These are phyloP conservation scores for Dicrostonyx torquatus DNA, from an alignment of 2,797 vertebrate genomes.

Conservation along the genomic window DNA sequence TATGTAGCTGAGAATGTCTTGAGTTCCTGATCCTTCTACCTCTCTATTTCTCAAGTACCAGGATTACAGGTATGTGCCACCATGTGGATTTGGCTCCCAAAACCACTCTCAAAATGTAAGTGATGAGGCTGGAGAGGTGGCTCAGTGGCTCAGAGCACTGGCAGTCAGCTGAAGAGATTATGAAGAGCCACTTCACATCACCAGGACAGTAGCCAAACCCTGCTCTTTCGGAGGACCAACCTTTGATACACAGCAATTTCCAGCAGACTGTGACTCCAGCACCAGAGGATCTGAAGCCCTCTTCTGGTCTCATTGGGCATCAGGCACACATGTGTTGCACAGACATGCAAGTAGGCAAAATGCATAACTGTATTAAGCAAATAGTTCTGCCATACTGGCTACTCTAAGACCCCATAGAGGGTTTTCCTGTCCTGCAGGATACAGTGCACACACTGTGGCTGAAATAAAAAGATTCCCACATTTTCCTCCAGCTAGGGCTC, in stretches of 20 bases:
- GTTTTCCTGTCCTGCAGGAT: background rate
- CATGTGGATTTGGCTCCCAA: background rate
- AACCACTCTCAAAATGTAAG: background rate
- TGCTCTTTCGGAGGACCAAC: background rate
- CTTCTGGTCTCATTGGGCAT: background rate
- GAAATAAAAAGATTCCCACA: background rate
- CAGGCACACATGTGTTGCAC: background rate
- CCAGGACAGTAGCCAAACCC: background rate
- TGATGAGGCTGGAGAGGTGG: background rate
- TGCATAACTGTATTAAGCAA: background rate
- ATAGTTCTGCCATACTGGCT: background rate
- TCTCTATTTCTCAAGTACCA: background rate
- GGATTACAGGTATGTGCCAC: background rate
- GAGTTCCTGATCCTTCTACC: no score
- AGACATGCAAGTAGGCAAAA: background rate
- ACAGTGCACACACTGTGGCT: background rate
- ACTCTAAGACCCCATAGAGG: background rate
- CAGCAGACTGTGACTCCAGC: background rate
- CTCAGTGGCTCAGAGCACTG: background rate
- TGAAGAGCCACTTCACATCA: no score
- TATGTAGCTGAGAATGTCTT: background rate
- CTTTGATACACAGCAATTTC: background rate
- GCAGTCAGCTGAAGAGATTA: no score
- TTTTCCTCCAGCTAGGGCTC: background rate
- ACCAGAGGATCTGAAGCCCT: background rate